phyloP scores from a whole-genome alignment of 2,888 invertebrate genomes.

The Spilosoma lubricipeda region DNA sequence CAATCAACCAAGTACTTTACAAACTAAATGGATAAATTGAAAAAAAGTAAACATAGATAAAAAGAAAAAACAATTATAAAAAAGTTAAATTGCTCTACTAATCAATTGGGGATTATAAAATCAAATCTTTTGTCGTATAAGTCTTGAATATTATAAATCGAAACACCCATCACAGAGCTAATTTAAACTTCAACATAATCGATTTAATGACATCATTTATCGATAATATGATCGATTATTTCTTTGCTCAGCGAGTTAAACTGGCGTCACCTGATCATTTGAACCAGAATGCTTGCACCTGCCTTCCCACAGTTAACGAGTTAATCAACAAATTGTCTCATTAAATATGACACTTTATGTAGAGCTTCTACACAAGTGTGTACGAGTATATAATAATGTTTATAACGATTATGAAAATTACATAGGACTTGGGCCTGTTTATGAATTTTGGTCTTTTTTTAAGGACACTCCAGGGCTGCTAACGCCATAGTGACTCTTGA shows the following conservation, averaged over 20 bases:
- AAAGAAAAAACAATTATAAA: background rate
- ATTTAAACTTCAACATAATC: background rate
- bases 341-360: background rate
- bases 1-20: no score
- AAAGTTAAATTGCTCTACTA: background rate
- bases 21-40: no score
- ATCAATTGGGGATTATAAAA: background rate
- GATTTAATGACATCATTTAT: background rate
- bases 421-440: background rate
- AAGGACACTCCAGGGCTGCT: no score
- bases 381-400: background rate
- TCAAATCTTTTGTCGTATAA: background rate
- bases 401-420: background rate
- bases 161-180: background rate
- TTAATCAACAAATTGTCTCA: slow-evolving; percentile 3
- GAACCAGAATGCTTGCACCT: background rate
- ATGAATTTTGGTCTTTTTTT: background rate
- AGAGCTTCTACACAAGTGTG: background rate
- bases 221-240: slow-evolving; percentile 1
- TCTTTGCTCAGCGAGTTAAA: background rate
- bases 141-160: background rate
- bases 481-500: no score
- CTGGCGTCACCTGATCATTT: background rate
- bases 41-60: background rate
- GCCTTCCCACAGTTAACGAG: background rate